These are phyloP conservation scores for Catajapyx aquilonaris DNA, from an alignment of 1,140 invertebrate species.

Conservation along the genomic window DNA sequence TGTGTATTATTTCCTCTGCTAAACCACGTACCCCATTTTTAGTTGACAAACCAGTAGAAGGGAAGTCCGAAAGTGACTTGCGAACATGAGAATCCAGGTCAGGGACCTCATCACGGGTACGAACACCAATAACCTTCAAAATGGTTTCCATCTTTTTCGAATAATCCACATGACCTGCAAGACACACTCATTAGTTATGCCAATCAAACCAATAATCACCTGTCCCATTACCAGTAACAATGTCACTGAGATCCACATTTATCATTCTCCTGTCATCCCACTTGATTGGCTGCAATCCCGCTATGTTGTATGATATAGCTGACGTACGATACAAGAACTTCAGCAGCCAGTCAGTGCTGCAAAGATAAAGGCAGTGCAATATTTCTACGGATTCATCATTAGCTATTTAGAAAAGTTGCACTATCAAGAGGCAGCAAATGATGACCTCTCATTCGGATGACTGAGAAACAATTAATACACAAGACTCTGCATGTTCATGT, in stretches of 20 bases:
- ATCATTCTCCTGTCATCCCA: slow-evolving; percentile 29
- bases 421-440: no score
- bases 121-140: slow-evolving; percentile 19
- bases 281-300: slow-evolving; percentile 33
- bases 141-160: slow-evolving; percentile 35
- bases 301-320: slow-evolving; percentile 31
- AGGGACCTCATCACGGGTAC: slow-evolving; percentile 12
- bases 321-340: slow-evolving; percentile 42
- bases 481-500: slow-evolving; percentile 1
- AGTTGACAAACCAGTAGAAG: no score
- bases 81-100: slow-evolving; percentile 15
- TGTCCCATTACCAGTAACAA: slow-evolving; percentile 30
- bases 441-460: slow-evolving; percentile 1
- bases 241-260: slow-evolving; percentile 36
- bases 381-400: slow-evolving; percentile 3
- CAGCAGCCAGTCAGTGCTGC: slow-evolving; percentile 39
- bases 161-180: slow-evolving; percentile 36
- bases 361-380: slow-evolving; percentile 12
- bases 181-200: slow-evolving; percentile 11
- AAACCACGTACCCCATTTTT: no score
- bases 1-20: no score
- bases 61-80: slow-evolving; percentile 16
- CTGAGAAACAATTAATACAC: background rate
- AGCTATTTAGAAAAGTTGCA: no score
- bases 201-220: slow-evolving; percentile 8